These are phyloP conservation scores for Mythimna ferrago DNA, from an alignment of 2,888 invertebrate genomes.

Conservation along the genomic window DNA sequence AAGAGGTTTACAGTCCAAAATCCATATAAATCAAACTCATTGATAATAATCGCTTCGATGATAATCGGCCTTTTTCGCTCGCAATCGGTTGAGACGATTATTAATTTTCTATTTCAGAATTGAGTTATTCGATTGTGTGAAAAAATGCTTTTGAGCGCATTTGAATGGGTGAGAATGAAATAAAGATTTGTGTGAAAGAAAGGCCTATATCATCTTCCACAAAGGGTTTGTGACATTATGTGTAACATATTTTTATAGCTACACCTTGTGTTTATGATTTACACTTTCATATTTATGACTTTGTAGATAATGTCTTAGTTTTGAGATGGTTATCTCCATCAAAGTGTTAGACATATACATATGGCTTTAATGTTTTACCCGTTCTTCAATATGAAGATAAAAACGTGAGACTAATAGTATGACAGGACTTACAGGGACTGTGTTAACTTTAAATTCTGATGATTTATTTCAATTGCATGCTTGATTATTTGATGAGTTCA, in stretches of 20 bases:
- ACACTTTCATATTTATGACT: slow-evolving; percentile 34
- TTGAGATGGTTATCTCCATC: slow-evolving; percentile 30
- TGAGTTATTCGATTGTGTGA: slow-evolving; percentile 63
- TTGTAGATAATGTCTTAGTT: slow-evolving; percentile 19
- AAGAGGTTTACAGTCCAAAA: slow-evolving; percentile 86
- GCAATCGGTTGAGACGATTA: slow-evolving; percentile 70
- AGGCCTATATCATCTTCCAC: slow-evolving; percentile 47
- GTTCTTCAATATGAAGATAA: slow-evolving; percentile 1
- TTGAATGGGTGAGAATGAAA: slow-evolving; percentile 41
- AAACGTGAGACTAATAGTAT: slow-evolving; percentile 2
- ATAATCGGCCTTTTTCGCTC: slow-evolving; percentile 73
- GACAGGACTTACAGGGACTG: too few species aligned
- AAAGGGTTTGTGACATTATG: slow-evolving; percentile 51
- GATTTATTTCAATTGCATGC: background rate
- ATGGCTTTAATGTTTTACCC: slow-evolving; percentile 28
- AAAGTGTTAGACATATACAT: slow-evolving; percentile 24
- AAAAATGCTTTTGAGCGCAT: slow-evolving; percentile 56
- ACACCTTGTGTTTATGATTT: slow-evolving; percentile 47
- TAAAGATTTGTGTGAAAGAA: slow-evolving; percentile 48
- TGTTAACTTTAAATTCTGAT: background rate
- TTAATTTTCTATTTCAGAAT: slow-evolving; percentile 69
- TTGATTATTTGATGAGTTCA: too few species aligned
- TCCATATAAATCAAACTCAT: slow-evolving; percentile 84
- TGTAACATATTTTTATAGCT: slow-evolving; percentile 25
- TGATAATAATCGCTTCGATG: slow-evolving; percentile 82